Base-by-base conservation (phyloP, 37 sponge, comb jelly and placozoan species). In the Diacarnus erythraeanus region DNA sequence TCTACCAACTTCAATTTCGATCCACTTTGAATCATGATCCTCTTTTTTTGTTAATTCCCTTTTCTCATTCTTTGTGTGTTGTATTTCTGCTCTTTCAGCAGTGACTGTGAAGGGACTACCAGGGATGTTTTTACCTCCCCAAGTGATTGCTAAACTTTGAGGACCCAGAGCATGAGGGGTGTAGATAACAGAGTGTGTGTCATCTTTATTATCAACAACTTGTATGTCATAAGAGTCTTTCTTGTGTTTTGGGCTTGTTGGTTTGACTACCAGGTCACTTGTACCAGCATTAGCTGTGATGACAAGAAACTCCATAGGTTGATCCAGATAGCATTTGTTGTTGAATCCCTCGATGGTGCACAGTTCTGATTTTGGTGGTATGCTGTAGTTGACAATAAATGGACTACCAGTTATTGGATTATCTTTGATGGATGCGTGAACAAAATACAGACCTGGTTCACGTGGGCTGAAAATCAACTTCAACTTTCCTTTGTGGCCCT, bases 41-140 rank as follows among this genome's bases (percentile, higher is more conserved):
- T 36, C 2, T 56, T 36, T 26, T 21, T 26, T 56, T 25, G 3
- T 23, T 23, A 23, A 30, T 47, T 56, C 57, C 56, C 31, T 56
- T 74, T 56, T 54, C 23, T 56, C 37, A 2, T 2, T 56, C 57
- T 74, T 27, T 26, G 36, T 51, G 25, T 35, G 22, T 44, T 18
- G 18, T 23, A 74, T 27, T 6, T 72, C 88, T 8, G 27, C 18
- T 30, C 41, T 59, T 8, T 80, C 70, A 59, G 71, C 63, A 17
- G 35, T 72, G 8, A 91, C 59, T 30, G 78, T 74, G 31, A 86
- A 82, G 26, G 95, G 95, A 75, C 90, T 88, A 9, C 87, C 80
- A 30, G 74, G 38, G 18, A 91, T 80, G 31, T 58, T 39, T 17
- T 74, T 64, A 18, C 72, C 89, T 17, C 57, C 72, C 84, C 84